Conservation (phyloP, 1,140 invertebrate genomes). For the Lepidotrigona ventralis region DNA sequence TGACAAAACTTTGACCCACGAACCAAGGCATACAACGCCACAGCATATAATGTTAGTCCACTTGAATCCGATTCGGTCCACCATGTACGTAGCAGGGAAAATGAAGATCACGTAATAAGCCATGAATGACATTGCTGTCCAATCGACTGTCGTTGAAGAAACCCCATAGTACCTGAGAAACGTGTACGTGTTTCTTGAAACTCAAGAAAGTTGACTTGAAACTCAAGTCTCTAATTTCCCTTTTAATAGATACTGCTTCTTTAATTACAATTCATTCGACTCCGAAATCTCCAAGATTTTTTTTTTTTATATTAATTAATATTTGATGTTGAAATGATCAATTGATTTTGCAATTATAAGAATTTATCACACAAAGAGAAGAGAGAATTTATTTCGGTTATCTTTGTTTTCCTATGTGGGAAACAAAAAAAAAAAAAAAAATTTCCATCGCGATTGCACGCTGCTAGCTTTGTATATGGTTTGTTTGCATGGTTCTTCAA, state of each 20-base stretch:
- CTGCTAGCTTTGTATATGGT: not conserved
- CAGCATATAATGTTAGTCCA: slow-evolving; percentile 75
- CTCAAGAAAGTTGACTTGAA: too few species aligned
- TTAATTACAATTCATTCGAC: not conserved
- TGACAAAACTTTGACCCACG: slow-evolving; percentile 87
- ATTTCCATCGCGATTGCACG: not conserved
- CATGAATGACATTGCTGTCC: slow-evolving; percentile 87
- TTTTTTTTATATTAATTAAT: not conserved
- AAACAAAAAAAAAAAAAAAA: not conserved
- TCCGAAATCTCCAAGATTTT: not conserved
- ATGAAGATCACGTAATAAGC: slow-evolving; percentile 85
- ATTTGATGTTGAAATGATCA: not conserved
- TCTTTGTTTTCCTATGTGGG: not conserved
- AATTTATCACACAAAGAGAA: not conserved
- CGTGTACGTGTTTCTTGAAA: not conserved
- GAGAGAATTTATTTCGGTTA: not conserved
- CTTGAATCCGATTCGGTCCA: slow-evolving; percentile 78
- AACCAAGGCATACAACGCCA: slow-evolving; percentile 80
- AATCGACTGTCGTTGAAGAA: slow-evolving; percentile 82
- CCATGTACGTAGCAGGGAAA: slow-evolving; percentile 85
- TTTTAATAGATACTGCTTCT: not conserved
- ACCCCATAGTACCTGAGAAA: slow-evolving; percentile 81
- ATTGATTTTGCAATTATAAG: not conserved
- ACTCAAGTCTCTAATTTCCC: not conserved
- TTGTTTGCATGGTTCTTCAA: not conserved